These are phyloP conservation scores for Gulo gulo DNA, from an alignment of 2,113 vertebrate species.

Conservation along the genomic window DNA sequence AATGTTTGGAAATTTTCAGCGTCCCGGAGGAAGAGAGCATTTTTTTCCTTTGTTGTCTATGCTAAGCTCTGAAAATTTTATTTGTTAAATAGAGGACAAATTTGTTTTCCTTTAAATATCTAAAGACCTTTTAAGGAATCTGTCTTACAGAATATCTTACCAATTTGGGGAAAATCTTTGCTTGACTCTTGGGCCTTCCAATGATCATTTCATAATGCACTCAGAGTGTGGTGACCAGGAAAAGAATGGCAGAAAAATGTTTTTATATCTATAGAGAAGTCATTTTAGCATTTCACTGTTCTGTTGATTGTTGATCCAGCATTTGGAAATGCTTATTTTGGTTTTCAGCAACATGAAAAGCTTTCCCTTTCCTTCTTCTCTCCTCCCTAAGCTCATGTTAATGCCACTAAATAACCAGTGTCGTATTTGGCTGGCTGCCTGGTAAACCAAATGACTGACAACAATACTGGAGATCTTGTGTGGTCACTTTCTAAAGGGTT, in stretches of 20 bases:
- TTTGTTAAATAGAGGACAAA: conserved; percentile 7
- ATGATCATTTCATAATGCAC: neutral
- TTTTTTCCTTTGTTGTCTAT: neutral
- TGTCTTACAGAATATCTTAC: neutral
- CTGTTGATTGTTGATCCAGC: neutral
- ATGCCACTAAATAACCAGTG: conserved; percentile 20
- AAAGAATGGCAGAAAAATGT: neutral
- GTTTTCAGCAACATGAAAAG: conserved; percentile 13
- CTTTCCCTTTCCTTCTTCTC: neutral
- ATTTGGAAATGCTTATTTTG: conserved; percentile 43
- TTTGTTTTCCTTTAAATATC: neutral
- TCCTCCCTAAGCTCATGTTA: neutral
- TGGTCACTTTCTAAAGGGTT: conserved; percentile 54
- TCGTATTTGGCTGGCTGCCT: conserved; percentile 22
- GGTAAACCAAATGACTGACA: conserved; percentile 2
- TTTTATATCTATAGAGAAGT: neutral
- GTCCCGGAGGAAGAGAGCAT: neutral
- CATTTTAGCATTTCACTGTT: neutral
- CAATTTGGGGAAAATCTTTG: neutral
- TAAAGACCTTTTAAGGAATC: neutral
- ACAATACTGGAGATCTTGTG: conserved; percentile 3
- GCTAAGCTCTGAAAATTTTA: neutral
- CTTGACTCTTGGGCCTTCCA: neutral
- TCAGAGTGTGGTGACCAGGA: neutral
- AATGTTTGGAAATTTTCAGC: neutral